Base-by-base conservation (phyloP, 2,888 invertebrate species). In the Plagiodera versicolora region DNA sequence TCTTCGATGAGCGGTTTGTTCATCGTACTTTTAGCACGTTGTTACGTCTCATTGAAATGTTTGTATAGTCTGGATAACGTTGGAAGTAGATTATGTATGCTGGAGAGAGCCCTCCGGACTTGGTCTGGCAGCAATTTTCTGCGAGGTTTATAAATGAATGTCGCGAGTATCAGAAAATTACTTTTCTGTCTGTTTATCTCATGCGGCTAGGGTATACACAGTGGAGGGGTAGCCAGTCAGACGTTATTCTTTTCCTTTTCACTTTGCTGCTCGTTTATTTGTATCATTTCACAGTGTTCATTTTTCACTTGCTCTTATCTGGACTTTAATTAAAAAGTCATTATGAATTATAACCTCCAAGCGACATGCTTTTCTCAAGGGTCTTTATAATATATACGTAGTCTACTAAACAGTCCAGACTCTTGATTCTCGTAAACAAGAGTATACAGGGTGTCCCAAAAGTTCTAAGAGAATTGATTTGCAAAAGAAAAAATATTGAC, bases 281-380 rank as follows among this genome's bases (percentile, higher is more conserved):
- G 60, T 64, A 64, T 64, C 63, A 60, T 65, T 72, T 70, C 64
- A 66, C 68, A 68, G 67, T 71, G 70, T 67, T 69, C 73, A 73
- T 73, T 72, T 72, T 73, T 73, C 71, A 72, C 71, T 70, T 65
- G 69, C 60, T 61, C 66, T 69, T 73, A 71, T 72, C 73, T 64
- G 65, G 65, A 69, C 65, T 71, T 73, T 73, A 73, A 73, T 73
- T 73, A 64, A 72, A 73, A 72, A 72, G 72, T 73, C 73, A 70
- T 73, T 72, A 73, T 72, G 72, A 73, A 72, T 70, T 73, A 72
- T 71, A 70, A 71, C 70, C 69, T 69, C 58, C 62, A 66, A 67
- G 70, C 67, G 66, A 65, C 46, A 3, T 8, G 11, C n/a, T 14
- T 14, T 39, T 10, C 39, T 39, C 39, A 9, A 32, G 32, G 60